Percentiles rank a stretch among this genome's conserved stretches.
These are phyloP conservation scores for Pycnonotus jocosus DNA, from an alignment of 2,113 vertebrate species.

Conservation along the genomic window DNA sequence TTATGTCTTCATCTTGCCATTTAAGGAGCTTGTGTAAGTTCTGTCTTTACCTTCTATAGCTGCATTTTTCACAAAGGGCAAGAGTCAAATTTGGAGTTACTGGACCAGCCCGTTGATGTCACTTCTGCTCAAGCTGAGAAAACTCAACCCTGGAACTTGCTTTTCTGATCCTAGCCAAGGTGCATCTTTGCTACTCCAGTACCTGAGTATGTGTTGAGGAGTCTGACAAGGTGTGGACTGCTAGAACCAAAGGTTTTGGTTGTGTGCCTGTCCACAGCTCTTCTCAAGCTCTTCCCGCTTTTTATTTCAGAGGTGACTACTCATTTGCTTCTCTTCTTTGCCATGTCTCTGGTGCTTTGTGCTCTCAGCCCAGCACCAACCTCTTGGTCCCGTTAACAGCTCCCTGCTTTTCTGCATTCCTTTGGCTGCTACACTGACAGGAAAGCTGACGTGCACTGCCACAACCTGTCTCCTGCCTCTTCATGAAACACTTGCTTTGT, in stretches of 20 bases:
- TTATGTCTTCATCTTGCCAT: neutral
- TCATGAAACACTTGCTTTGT: neutral
- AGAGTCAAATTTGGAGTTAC: neutral
- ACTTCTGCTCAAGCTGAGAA: neutral
- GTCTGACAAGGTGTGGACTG: neutral
- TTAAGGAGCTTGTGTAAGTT: neutral
- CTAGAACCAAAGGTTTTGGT: neutral
- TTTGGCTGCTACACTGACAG: neutral
- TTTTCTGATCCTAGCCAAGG: neutral
- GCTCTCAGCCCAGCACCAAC: neutral
- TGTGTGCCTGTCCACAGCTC: neutral
- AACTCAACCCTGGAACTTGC: neutral
- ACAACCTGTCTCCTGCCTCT: neutral
- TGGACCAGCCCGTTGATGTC: neutral
- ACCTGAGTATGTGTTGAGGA: neutral
- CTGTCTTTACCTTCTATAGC: neutral
- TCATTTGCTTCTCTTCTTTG: neutral
- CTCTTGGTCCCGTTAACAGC: neutral
- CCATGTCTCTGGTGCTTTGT: neutral
- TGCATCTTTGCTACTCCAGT: neutral
- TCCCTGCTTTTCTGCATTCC: conserved; percentile 13
- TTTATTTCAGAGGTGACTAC: neutral
- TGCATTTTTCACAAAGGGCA: neutral
- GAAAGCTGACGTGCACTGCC: neutral
- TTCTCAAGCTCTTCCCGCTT: neutral